Conservation (phyloP, 2,113 vertebrate species). For the Suricata suricatta region DNA sequence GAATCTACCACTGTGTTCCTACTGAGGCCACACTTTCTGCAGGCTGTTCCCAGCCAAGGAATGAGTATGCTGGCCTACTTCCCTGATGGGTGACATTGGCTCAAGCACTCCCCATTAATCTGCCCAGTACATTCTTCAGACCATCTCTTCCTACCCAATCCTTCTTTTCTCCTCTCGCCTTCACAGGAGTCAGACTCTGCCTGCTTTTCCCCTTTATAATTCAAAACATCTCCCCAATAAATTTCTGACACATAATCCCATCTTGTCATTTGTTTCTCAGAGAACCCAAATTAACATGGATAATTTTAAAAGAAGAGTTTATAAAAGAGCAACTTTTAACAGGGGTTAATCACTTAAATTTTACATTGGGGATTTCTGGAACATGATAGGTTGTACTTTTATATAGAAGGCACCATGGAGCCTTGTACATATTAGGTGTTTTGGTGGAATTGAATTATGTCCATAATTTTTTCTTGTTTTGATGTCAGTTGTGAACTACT, state of each 20-base stretch:
- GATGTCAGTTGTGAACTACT: not conserved
- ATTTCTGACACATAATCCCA: not conserved
- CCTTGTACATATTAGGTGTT: not conserved
- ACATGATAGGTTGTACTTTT: not conserved
- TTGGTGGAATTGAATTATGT: not conserved
- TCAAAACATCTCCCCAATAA: not conserved
- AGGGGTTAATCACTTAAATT: conserved; percentile 5
- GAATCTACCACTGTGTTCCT: not conserved
- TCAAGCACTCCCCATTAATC: not conserved
- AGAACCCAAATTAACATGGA: not conserved
- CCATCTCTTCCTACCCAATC: not conserved
- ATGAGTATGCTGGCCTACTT: not conserved
- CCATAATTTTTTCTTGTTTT: not conserved
- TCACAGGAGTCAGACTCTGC: not conserved
- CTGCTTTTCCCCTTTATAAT: not conserved
- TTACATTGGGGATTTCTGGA: not conserved
- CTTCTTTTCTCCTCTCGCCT: not conserved
- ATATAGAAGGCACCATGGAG: not conserved
- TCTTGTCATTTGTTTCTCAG: conserved; percentile 23
- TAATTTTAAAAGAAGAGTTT: conserved; percentile 28
- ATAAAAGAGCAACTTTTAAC: not conserved
- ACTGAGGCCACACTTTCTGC: not conserved
- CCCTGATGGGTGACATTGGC: not conserved
- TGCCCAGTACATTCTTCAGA: not conserved
- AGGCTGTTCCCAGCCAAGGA: not conserved